Percentiles rank a stretch among this genome's conserved stretches.
Evolutionary conservation across 2,797 vertebrate species (phyloP).

Genomic region (Corythornis leucogaster): DNA sequence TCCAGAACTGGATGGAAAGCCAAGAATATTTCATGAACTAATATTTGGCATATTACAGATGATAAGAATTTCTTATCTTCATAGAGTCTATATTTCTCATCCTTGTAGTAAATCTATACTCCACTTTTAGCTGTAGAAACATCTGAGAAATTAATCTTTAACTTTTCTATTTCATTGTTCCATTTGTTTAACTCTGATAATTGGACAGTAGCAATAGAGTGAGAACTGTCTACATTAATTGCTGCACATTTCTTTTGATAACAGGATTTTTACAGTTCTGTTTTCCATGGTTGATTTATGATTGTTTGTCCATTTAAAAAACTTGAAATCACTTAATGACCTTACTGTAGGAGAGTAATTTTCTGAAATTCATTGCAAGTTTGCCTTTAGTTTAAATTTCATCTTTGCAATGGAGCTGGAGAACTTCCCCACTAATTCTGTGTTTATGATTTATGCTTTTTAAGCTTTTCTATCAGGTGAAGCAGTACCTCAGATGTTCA

Average conservation of each 20-base stretch:
- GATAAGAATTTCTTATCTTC: not conserved
- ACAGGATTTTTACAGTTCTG: not conserved
- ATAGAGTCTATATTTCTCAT: not conserved
- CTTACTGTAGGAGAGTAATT: not conserved
- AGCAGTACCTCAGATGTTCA: not conserved
- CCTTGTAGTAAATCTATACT: not conserved
- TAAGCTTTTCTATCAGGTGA: not conserved
- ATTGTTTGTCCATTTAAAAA: not conserved
- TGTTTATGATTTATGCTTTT: not conserved
- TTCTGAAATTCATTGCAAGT: not conserved
- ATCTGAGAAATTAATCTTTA: not conserved
- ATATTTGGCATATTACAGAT: not conserved
- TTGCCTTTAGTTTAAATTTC: conserved; percentile 6
- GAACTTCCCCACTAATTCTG: not conserved
- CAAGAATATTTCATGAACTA: not conserved
- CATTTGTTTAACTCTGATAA: not conserved
- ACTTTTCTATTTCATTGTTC: not conserved
- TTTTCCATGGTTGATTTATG: not conserved
- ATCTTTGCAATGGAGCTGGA: not conserved
- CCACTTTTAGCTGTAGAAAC: not conserved
- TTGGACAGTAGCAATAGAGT: not conserved
- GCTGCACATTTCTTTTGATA: not conserved
- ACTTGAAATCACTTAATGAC: not conserved
- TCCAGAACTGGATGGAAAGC: not conserved
- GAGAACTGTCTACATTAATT: not conserved